A percentile compares a stretch with the other conserved stretches of the same genome.
Conservation (phyloP, 1,140 invertebrate species). For the Micrasema longulum region DNA sequence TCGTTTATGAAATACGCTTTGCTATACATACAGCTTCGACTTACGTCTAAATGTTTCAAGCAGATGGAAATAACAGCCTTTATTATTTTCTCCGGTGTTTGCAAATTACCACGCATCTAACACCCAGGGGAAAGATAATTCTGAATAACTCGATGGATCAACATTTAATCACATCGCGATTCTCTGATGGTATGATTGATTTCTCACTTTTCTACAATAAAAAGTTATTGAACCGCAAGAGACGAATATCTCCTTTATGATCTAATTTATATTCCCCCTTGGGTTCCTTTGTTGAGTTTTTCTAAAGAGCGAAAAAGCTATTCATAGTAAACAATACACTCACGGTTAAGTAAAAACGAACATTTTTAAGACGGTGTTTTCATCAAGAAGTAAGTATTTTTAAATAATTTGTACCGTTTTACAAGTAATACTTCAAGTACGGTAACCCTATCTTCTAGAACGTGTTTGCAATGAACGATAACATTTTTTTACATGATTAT, state of each 20-base stretch:
- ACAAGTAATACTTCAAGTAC: no score
- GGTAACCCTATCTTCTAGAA: no score
- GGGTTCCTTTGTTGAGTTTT: not conserved
- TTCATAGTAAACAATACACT: conserved; percentile 24
- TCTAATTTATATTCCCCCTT: conserved; percentile 14
- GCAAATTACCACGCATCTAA: not conserved
- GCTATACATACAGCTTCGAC: no score
- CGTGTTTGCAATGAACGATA: no score
- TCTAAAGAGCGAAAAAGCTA: conserved; percentile 8
- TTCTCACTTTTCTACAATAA: conserved; percentile 9
- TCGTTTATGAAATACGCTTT: no score
- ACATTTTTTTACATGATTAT: no score
- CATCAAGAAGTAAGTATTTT: not conserved
- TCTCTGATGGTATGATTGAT: conserved; percentile 11
- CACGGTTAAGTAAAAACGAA: conserved; percentile 3
- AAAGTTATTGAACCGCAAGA: conserved; percentile 17
- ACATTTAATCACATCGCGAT: conserved; percentile 16
- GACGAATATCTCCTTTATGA: conserved; percentile 31
- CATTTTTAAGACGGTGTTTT: not conserved
- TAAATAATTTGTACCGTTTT: conserved; percentile 3
- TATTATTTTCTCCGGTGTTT: no score
- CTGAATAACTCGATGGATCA: conserved; percentile 29
- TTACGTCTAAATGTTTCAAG: no score
- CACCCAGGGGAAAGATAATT: not conserved
- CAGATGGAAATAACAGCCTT: no score